Evolutionary conservation across 2,888 invertebrate species (phyloP), one percentile per base, ranked within the genome.

Genomic region (Tinea trinotella): DNA sequence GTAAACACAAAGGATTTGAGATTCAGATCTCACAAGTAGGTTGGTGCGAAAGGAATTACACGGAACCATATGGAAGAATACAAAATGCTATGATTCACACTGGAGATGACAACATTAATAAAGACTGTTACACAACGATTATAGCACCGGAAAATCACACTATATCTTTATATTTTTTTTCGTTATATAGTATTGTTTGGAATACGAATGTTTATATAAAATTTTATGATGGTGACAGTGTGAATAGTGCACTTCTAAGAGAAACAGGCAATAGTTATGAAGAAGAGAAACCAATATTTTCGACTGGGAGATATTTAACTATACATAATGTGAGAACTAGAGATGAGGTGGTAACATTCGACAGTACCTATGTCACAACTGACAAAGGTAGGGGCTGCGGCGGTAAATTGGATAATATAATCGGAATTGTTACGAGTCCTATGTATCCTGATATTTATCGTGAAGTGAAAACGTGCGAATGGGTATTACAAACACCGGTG

Each of bases 1-100:
- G 54, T n/a, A n/a, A n/a, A 34, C 87, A 89, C 44, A 88, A 79
- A 67, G 92, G 92, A 24, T 91, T 96, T 64, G 89, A 90, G 76
- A 67, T 95, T 34, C 88, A 90, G 61, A 89, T 90, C 57, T 69
- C 74, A 10, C 72, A 78, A 19, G 73, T 87, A 17, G 87, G 89
- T 82, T 77, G 70, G 58, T 80, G 77, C 58, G 70, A 72, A 0
- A 71, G 90, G 58, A 95, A 93, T 62, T 95, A 90, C 63, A 91
- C 91, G 0, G 88, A 50, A 15, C 65, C 84, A 1, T 91, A 92
- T 65, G 96, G 96, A 1, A 88, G 92, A 62, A 87, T 96, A 49
- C 75, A 77, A 53, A 75, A 83, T 7, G 57, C 65, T n/a, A n/a
- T n/a, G n/a, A n/a, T n/a, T n/a, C n/a, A n/a, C n/a, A n/a, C n/a